Evolutionary conservation across 1,140 invertebrate species (phyloP).

Genomic region (Oreohelix idahoensis): DNA sequence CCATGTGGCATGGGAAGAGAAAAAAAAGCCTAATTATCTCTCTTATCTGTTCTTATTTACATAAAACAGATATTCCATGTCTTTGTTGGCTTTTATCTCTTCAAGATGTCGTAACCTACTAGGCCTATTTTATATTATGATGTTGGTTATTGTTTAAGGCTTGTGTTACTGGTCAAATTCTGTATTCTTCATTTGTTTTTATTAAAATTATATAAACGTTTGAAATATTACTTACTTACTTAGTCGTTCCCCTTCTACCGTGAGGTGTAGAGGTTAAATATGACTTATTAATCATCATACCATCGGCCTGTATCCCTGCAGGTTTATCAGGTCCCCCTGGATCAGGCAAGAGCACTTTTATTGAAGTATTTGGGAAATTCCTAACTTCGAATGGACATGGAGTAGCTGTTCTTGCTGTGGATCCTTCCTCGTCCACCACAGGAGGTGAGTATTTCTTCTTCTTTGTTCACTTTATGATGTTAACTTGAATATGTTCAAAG

Average conservation of each 20-base stretch:
- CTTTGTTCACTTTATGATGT: too few species aligned
- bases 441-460: conserved; percentile 71
- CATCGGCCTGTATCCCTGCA: conserved; percentile 44
- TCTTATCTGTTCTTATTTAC: too few species aligned
- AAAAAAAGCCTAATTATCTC: too few species aligned
- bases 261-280: too few species aligned
- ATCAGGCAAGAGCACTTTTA: conserved; percentile 80
- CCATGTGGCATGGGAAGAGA: too few species aligned
- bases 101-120: too few species aligned
- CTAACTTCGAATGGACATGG: conserved; percentile 75
- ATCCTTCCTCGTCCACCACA: conserved; percentile 78
- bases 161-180: too few species aligned
- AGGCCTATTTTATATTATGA: too few species aligned
- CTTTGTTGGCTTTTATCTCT: too few species aligned
- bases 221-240: neutral
- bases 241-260: neutral
- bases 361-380: conserved; percentile 78
- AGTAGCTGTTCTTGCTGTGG: conserved; percentile 79
- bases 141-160: too few species aligned
- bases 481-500: too few species aligned
- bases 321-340: conserved; percentile 79
- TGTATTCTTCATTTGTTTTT: neutral
- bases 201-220: neutral
- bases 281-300: neutral
- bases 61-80: too few species aligned